Evolutionary conservation across 2,888 invertebrate species (phyloP).

Genomic region (Tenthredo mesomela): DNA sequence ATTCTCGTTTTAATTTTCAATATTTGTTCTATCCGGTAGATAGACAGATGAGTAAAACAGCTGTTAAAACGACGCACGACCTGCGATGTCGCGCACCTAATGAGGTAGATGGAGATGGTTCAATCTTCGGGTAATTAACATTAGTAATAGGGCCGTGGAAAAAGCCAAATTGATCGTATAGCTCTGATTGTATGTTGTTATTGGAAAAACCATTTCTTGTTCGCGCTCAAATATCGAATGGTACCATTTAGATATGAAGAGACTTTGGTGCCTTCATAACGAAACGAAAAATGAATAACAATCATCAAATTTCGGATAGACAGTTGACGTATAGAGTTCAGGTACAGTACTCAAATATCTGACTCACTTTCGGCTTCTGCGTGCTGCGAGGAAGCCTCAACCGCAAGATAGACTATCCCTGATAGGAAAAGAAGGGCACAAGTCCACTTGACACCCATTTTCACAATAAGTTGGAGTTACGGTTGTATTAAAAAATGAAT

Average conservation of each 20-base stretch:
- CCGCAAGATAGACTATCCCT: neutral
- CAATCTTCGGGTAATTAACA: neutral
- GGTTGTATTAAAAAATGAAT: slow-evolving; percentile 17
- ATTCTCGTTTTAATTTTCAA: neutral
- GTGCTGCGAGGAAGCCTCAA: neutral
- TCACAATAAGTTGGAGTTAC: neutral
- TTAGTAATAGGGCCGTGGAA: neutral
- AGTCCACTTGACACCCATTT: slow-evolving; percentile 48
- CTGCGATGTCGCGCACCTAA: neutral
- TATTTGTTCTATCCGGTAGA: neutral
- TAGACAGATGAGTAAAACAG: neutral
- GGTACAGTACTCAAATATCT: neutral
- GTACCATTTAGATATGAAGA: neutral
- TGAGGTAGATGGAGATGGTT: neutral
- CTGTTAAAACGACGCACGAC: neutral
- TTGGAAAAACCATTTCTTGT: neutral
- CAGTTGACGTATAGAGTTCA: neutral
- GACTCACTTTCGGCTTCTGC: slow-evolving; percentile 1
- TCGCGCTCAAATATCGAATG: neutral
- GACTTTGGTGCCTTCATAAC: neutral
- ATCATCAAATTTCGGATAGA: neutral
- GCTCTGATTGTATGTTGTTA: neutral
- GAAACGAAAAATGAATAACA: no score
- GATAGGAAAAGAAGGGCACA: slow-evolving; percentile 29
- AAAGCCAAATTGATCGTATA: neutral